phyloP scores from a whole-genome alignment of 1,140 invertebrate species.

The Leptopilina clavipes region DNA sequence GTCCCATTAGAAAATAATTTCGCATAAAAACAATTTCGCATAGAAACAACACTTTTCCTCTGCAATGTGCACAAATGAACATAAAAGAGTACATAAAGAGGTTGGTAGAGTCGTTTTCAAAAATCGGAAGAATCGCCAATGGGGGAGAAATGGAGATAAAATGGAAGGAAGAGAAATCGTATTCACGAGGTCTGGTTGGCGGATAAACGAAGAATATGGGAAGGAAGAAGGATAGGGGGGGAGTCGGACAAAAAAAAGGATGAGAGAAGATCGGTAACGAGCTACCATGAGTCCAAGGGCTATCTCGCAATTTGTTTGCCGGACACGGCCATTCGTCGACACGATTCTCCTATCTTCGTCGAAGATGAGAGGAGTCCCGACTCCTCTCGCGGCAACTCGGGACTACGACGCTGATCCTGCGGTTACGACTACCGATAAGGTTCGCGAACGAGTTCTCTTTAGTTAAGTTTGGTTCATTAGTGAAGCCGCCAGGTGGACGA shows the following conservation, averaged over 20 bases:
- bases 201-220: background rate
- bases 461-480: conserved; percentile 63
- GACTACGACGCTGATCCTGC: conserved; percentile 29
- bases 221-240: background rate
- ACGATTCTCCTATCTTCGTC: conserved; percentile 70
- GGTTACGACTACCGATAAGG: conserved; percentile 63
- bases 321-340: conserved; percentile 72
- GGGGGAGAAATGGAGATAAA: conserved; percentile 41
- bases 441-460: conserved; percentile 61
- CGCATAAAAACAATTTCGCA: too few relatives aligned
- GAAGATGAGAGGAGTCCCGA: conserved; percentile 70
- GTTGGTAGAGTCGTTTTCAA: background rate
- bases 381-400: background rate
- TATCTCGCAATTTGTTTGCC: conserved; percentile 74
- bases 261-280: conserved; percentile 60
- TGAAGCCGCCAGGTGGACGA: conserved; percentile 57
- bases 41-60: too few relatives aligned
- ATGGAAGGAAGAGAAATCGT: conserved; percentile 31
- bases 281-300: conserved; percentile 66
- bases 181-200: conserved; percentile 17
- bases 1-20: too few relatives aligned
- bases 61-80: too few relatives aligned
- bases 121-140: conserved; percentile 2
- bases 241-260: conserved; percentile 42
- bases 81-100: background rate